Base-by-base conservation (phyloP, 2,113 vertebrate genomes). In the Canis aureus region DNA sequence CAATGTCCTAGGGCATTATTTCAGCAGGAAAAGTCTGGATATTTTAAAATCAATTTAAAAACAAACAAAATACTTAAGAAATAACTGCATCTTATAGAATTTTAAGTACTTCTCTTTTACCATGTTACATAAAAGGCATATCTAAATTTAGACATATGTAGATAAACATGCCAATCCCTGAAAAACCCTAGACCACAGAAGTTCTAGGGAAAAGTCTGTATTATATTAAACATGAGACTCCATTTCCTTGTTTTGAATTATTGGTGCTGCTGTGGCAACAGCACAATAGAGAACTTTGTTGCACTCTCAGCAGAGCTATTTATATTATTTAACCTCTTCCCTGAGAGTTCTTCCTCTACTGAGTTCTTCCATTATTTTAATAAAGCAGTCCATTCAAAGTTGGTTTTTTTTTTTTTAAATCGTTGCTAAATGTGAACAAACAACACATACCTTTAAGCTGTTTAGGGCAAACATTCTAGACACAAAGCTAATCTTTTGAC, bases 241-340 rank as follows among this genome's bases (percentile, higher is more conserved):
- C 90, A 81, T 96, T 98, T 97, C 97, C 97, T 98, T 97, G 95
- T 98, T 98, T 97, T 98, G 97, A 97, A 91, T 98, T 96, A 97
- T 94, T 97, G 80, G 97, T 67, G 92, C 94, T 97, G 96, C 97
- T 94, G 97, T 97, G 91, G 98, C 91, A 97, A 97, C 97, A 96
- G 91, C 93, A 97, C 88, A 98, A 96, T 97, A 86, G 90, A 94
- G 97, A 97, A 97, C 89, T 96, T 81, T 97, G 97, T 89, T 98
- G 96, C 92, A 53, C 84, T 91, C 90, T 98, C 96, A 98, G 97
- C 96, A 97, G 87, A 98, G 82, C 95, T 98, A 98, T 97, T 98
- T 98, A 97, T 98, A 95, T 80, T 94, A 96, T 96, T 97, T 97
- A 97, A 96, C 96, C 67, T 96, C 97, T 95, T 97, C 94, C 89